Evolutionary conservation across 2,113 vertebrate species (phyloP).

Genomic region (Vidua chalybeata): DNA sequence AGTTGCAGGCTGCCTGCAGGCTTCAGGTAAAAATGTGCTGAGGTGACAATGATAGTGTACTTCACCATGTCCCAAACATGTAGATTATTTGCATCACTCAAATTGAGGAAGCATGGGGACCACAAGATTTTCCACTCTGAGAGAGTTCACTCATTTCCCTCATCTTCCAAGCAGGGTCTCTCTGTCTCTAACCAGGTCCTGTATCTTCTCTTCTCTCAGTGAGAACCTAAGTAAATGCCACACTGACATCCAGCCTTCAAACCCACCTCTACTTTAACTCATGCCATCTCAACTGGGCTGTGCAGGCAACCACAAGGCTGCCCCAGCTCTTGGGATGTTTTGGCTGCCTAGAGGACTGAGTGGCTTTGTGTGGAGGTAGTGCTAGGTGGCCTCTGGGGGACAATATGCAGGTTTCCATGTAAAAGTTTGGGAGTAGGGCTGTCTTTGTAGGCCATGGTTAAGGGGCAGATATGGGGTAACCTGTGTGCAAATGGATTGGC

Average conservation of each 20-base stretch:
- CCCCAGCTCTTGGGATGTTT: background rate
- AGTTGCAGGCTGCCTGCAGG: background rate
- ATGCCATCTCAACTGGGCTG: background rate
- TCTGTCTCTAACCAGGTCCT: background rate
- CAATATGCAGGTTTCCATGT: background rate
- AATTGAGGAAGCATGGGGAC: background rate
- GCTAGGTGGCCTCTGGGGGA: background rate
- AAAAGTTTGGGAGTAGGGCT: background rate
- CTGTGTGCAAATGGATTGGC: background rate
- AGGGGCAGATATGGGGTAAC: background rate
- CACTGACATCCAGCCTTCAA: background rate
- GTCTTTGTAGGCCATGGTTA: background rate
- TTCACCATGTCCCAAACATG: background rate
- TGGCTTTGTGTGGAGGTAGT: background rate
- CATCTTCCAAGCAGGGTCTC: background rate
- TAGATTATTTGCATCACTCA: background rate
- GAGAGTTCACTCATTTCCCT: background rate
- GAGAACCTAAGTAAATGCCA: background rate
- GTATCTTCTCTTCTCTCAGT: background rate
- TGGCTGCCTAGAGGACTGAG: background rate
- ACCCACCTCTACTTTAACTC: background rate
- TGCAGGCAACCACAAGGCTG: rapidly evolving
- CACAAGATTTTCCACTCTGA: background rate
- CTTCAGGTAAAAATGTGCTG: background rate
- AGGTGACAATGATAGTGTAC: rapidly evolving